phyloP scores from a whole-genome alignment of 2,888 invertebrate genomes.

The Troides aeacus region DNA sequence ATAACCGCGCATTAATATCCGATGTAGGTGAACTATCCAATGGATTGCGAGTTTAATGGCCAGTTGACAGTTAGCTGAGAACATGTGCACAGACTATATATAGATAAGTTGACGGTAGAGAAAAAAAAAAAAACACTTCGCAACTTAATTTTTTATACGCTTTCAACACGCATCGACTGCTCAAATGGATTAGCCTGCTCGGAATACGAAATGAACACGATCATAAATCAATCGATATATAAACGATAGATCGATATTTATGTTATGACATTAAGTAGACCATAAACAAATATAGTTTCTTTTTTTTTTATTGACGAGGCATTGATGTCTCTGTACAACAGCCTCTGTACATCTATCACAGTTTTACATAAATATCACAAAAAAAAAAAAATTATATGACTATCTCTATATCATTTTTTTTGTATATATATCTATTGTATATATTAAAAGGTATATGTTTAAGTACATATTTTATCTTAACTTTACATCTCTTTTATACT shows the following conservation, averaged over 20 bases:
- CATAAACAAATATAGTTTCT: not conserved
- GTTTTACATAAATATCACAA: too few relatives aligned
- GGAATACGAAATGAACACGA: conserved; percentile 17
- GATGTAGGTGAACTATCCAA: conserved; percentile 27
- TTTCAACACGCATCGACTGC: conserved; percentile 8
- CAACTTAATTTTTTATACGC: conserved; percentile 14
- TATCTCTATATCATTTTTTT: too few relatives aligned
- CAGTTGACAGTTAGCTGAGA: conserved; percentile 24
- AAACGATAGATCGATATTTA: conserved; percentile 24
- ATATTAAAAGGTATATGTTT: too few relatives aligned
- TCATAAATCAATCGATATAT: conserved; percentile 26
- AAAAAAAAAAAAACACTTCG: conserved; percentile 14
- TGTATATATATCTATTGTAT: too few relatives aligned
- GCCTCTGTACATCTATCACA: too few relatives aligned
- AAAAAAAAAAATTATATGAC: too few relatives aligned
- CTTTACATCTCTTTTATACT: too few relatives aligned
- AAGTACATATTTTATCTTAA: too few relatives aligned
- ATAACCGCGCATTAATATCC: conserved; percentile 7
- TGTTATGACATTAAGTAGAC: conserved; percentile 17
- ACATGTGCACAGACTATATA: conserved; percentile 26
- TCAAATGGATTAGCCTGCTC: conserved; percentile 13
- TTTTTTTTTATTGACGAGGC: too few relatives aligned
- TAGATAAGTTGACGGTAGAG: conserved; percentile 14
- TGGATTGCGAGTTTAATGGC: conserved; percentile 26
- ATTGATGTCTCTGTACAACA: too few relatives aligned